Conservation (phyloP, 2,888 invertebrate genomes). For the Nomada goodeniana region DNA sequence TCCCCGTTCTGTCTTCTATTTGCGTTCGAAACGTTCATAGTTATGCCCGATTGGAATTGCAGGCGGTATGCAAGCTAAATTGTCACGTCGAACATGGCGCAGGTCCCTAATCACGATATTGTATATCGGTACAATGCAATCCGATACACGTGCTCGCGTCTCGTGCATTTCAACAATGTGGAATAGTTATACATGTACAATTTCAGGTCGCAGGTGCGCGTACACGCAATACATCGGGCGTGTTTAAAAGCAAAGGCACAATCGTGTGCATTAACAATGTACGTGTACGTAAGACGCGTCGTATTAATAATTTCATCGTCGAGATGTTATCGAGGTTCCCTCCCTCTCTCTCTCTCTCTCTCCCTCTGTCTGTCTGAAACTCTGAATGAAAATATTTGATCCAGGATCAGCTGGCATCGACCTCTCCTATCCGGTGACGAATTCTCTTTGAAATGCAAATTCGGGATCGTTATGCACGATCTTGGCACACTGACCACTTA, state of each 20-base stretch:
- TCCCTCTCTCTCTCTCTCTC: not conserved
- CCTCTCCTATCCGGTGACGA: slow-evolving; percentile 45
- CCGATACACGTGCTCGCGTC: not conserved
- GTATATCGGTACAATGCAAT: not conserved
- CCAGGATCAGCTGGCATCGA: slow-evolving; percentile 49
- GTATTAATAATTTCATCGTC: no score
- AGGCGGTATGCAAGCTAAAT: not conserved
- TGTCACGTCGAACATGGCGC: not conserved
- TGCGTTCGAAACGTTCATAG: not conserved
- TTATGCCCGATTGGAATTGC: not conserved
- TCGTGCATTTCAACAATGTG: not conserved
- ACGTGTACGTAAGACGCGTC: no score
- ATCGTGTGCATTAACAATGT: slow-evolving; percentile 8
- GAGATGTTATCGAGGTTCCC: no score
- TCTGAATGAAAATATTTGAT: slow-evolving; percentile 64
- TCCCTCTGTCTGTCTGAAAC: not conserved
- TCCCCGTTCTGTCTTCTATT: no score
- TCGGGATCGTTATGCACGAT: slow-evolving; percentile 62
- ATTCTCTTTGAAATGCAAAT: slow-evolving; percentile 63
- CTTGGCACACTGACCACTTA: slow-evolving; percentile 69
- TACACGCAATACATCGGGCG: not conserved
- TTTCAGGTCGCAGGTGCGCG: not conserved
- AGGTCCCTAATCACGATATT: slow-evolving; percentile 12
- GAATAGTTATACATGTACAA: not conserved
- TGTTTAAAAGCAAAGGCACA: not conserved